Evolutionary conservation across 2,888 invertebrate species (phyloP), one percentile per base, ranked within the genome.

Genomic region (Choreutis nemorana): DNA sequence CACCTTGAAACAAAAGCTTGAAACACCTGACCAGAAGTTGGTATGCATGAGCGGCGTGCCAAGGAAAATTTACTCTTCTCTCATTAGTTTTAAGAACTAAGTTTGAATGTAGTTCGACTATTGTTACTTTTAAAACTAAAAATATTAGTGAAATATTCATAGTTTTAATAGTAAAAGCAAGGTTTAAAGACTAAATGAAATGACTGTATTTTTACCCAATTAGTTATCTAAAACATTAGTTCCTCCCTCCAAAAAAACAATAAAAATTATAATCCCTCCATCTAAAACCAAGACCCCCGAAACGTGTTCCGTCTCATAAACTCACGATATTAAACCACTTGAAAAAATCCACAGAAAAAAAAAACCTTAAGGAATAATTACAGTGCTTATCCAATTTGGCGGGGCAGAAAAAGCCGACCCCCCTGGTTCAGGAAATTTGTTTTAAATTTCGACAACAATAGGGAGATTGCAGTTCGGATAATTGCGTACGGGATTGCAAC

Each of bases 381-480:
- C 66, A 61, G 71, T 72, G 65, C 67, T 77, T 75, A 78, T 72
- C 73, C 77, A 78, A 75, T 78, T 78, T 73, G 70, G 70, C 66
- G 58, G 62, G 59, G 62, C 64, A 68, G 67, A 72, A 73, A 73
- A 75, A 75, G 57, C 59, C 68, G 75, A 70, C 77, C 75, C 63
- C 35, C 68, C 70, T 67, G 42, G 59, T 54, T 64, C 66, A 70
- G 71, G 71, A 73, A 77, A 78, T 77, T 77, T 77, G 77, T 77
- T 78, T 78, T 68, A 73, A 77, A 75, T 71, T 75, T 78, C 73
- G 64, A 73, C 72, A 75, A 78, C 77, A 78, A 77, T 78, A 75
- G 75, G 64, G 63, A 72, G 73, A 78, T 77, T 50, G 63, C 56
- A 50, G 59, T 50, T 50, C 42, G 60, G 73, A 73, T 77, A 75